Base-by-base conservation (phyloP, 2,888 invertebrate genomes). In the Herminia tarsipennalis region DNA sequence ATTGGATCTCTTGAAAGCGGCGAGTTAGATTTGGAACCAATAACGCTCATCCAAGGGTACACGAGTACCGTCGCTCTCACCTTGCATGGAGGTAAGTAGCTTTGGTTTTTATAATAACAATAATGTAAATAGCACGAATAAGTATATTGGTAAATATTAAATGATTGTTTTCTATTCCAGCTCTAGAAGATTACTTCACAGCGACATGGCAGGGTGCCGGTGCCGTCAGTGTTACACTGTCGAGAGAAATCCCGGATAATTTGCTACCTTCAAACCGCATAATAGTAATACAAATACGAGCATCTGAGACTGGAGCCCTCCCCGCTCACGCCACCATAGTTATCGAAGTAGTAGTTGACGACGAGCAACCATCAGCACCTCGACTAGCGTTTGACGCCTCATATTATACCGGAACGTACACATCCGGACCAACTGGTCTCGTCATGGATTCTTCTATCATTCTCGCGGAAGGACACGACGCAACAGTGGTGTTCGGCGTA, bases 71-170 rank as follows among this genome's bases (percentile, higher is more conserved):
- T 79, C 1, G n/a, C 30, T 5, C 73, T 75, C 33, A 33, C 33
- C 1, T 36, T 79, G 39, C 52, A 53, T 6, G 74, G 74, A 62
- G 74, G 76, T 76, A 50, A 20, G n/a, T n/a, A n/a, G n/a, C n/a
- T n/a, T n/a, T n/a, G n/a, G n/a, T n/a, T n/a, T n/a, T n/a, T n/a
- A n/a, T n/a, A n/a, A n/a, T n/a, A n/a, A n/a, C n/a, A n/a, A n/a
- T n/a, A n/a, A n/a, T n/a, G n/a, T n/a, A n/a, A n/a, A n/a, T n/a
- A n/a, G n/a, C n/a, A n/a, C n/a, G n/a, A n/a, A n/a, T n/a, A n/a
- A n/a, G n/a, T n/a, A n/a, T n/a, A n/a, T n/a, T n/a, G n/a, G n/a
- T n/a, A n/a, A n/a, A n/a, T n/a, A n/a, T n/a, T n/a, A n/a, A n/a
- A n/a, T n/a, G n/a, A n/a, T n/a, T n/a, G n/a, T n/a, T n/a, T n/a